Evolutionary conservation across 2,113 vertebrate species (phyloP).

Genomic region (Brachypteracias leptosomus): DNA sequence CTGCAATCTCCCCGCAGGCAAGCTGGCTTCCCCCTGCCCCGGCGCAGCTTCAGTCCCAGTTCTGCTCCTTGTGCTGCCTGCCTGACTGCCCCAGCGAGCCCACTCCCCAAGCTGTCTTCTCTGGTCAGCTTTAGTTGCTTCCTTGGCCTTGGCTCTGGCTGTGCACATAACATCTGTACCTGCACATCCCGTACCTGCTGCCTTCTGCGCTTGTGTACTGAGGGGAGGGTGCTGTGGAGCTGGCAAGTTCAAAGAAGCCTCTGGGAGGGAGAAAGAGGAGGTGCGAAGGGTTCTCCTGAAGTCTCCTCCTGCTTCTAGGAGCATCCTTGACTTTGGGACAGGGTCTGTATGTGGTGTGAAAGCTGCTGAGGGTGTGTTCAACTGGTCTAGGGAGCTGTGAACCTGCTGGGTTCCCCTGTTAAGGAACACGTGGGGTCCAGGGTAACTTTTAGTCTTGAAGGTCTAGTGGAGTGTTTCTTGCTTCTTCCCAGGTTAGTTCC

Average conservation of each 20-base stretch:
- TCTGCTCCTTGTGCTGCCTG: constrained; percentile 18
- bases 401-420: not conserved
- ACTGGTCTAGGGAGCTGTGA: not conserved
- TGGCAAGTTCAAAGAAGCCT: not conserved
- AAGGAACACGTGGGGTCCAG: not conserved
- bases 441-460: not conserved
- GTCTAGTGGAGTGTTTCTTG: not conserved
- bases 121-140: constrained; percentile 23
- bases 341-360: not conserved
- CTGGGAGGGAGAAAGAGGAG: not conserved
- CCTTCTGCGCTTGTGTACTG: not conserved
- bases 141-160: constrained; percentile 44
- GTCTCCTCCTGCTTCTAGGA: not conserved
- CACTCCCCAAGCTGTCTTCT: not conserved
- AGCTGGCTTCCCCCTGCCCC: not conserved
- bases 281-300: not conserved
- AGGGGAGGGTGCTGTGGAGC: not conserved
- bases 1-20: fast-evolving
- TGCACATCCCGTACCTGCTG: not conserved
- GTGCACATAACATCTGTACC: not conserved
- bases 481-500: not conserved
- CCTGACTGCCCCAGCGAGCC: constrained; percentile 17
- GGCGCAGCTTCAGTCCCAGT: not conserved
- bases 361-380: not conserved
- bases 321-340: not conserved